Conservation (phyloP, 2,113 vertebrate genomes). For the Fulmarus glacialis region DNA sequence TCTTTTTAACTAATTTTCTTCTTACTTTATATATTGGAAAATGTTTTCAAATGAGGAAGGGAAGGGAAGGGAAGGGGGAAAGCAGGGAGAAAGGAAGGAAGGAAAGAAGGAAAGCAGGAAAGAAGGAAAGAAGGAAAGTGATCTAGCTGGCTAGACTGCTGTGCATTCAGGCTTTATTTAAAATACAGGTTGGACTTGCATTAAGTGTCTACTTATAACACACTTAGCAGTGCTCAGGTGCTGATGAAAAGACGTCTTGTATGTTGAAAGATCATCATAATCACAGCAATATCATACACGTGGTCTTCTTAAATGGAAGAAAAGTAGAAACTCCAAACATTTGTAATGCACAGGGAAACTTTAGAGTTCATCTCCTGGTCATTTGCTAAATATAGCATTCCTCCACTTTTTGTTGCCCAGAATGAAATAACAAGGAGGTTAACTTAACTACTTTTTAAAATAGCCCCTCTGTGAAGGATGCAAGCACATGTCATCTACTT, state of each 20-base stretch:
- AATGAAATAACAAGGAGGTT: neutral
- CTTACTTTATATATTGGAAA: neutral
- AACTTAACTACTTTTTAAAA: neutral
- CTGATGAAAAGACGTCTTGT: neutral
- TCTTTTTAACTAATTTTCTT: neutral
- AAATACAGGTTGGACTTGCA: neutral
- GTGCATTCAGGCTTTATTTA: neutral
- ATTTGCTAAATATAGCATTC: neutral
- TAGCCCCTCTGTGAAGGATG: neutral
- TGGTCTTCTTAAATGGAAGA: neutral
- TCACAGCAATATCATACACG: neutral
- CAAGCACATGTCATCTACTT: neutral
- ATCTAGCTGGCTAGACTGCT: neutral
- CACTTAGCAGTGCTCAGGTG: neutral
- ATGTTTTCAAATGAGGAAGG: neutral
- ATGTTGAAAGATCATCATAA: neutral
- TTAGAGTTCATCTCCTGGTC: neutral
- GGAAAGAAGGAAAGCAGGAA: too few species aligned
- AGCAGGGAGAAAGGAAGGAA: too few species aligned
- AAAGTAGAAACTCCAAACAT: neutral
- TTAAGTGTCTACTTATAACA: neutral
- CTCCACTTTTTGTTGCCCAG: neutral
- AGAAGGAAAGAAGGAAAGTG: fast-evolving
- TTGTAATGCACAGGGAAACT: neutral
- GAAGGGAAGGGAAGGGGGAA: too few species aligned